Evolutionary conservation across 2,797 vertebrate genomes (phyloP).

Genomic region (Allobates femoralis): DNA sequence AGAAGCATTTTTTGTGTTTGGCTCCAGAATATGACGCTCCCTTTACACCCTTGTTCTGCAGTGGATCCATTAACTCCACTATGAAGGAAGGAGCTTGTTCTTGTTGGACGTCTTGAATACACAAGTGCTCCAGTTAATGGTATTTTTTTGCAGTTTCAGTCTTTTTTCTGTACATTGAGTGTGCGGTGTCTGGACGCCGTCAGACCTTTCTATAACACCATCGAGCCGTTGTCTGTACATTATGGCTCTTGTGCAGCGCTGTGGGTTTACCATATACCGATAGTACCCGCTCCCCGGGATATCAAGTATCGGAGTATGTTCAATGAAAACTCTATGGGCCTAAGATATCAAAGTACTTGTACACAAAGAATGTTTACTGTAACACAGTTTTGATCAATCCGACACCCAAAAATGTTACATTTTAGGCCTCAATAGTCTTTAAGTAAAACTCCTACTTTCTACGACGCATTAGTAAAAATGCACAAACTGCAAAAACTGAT

Average conservation of each 20-base stretch:
- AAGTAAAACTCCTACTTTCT: too few species aligned
- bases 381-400: too few species aligned
- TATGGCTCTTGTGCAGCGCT: not conserved
- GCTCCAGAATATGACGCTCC: too few species aligned
- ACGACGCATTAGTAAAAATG: not conserved
- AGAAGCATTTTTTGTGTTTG: too few species aligned
- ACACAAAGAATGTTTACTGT: too few species aligned
- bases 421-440: not conserved
- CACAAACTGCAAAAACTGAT: not conserved
- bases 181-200: too few species aligned
- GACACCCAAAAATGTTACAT: not conserved
- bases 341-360: too few species aligned
- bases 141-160: not conserved
- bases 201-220: not conserved
- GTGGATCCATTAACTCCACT: not conserved
- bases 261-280: too few species aligned
- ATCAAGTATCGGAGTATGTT: too few species aligned
- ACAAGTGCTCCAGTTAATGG: not conserved
- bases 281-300: not conserved
- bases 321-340: not conserved
- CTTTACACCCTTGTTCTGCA: not conserved
- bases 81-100: not conserved
- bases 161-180: not conserved
- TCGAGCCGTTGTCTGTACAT: not conserved
- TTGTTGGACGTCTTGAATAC: not conserved